These are phyloP conservation scores for Pimephales promelas DNA, from an alignment of 2,113 vertebrate genomes.

Conservation along the genomic window DNA sequence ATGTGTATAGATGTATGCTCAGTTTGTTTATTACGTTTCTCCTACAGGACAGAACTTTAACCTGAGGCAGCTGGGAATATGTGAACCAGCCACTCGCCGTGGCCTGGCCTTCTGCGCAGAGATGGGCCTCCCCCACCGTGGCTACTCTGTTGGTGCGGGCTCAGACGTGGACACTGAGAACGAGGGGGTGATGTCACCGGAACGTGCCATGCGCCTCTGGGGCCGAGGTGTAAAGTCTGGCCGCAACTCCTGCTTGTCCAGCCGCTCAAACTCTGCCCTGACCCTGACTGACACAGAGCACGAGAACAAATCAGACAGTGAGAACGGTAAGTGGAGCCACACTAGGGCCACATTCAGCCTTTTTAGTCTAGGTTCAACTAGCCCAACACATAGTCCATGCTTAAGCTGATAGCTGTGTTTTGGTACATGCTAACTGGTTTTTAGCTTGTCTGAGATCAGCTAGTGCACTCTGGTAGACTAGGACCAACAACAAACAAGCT, in stretches of 20 bases:
- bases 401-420: neutral
- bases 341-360: neutral
- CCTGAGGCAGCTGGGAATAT: constrained; percentile 96
- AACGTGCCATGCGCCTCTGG: constrained; percentile 95
- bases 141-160: constrained; percentile 90
- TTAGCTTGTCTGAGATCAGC: neutral
- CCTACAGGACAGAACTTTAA: constrained; percentile 94
- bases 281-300: constrained; percentile 98
- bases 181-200: constrained; percentile 94
- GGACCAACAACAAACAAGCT: neutral
- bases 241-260: constrained; percentile 95
- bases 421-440: neutral
- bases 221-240: constrained; percentile 92
- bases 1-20: neutral
- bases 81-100: constrained; percentile 91
- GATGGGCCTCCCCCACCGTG: constrained; percentile 94
- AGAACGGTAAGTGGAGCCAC: constrained; percentile 84
- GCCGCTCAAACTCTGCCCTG: constrained; percentile 97
- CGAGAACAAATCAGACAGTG: constrained; percentile 99
- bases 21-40: neutral
- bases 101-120: constrained; percentile 95
- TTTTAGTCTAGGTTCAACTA: neutral
- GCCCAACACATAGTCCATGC: neutral
- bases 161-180: constrained; percentile 88
- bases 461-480: too few relatives aligned